Evolutionary conservation across 35 echinoderm and acorn worm genomes (phyloP), one percentile per base, ranked within the genome.

Genomic region (Holothuria glaberrima): DNA sequence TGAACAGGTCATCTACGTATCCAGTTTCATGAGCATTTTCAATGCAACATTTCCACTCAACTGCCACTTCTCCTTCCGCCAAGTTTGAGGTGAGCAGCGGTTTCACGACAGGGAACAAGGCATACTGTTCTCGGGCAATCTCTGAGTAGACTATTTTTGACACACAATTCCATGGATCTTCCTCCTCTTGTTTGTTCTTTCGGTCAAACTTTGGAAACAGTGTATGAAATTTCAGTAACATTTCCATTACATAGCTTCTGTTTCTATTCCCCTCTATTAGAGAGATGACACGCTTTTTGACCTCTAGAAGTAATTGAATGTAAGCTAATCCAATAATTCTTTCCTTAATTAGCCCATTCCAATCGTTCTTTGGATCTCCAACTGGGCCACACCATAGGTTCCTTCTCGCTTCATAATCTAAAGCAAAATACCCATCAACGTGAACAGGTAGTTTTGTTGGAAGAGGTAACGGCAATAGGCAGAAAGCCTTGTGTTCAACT

Each of bases 341-440:
- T 68, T 68, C 64, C 30, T 68, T 68, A 2, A 68, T 68, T 10
- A 68, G n/a, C 12, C 30, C 12, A 19, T 68, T 68, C 64, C 64
- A 68, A 31, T 68, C 64, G 19, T 68, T 68, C 64, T 68, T 68
- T 24, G 64, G 64, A 31, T 48, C 78, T 12, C 82, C 74, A 48
- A 38, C 32, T 22, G 36, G 25, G 68, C 80, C 83, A 78, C 68
- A 89, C 68, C 86, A 89, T 29, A 97, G 59, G 44, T 93, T 58
- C 57, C 91, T 87, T 28, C 88, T 35, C 4, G 92, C 71, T 35
- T 83, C 74, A 50, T 88, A 54, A 67, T 97, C 95, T 6, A 97
- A 71, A 63, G 80, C 89, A 79, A 97, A 97, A 64, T 90, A 89
- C n/a, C 95, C 95, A 90, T 97, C 88, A 14, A 97, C 90, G 80